Base-by-base conservation (phyloP, 1,140 invertebrate species). In the Latrodectus geometricus region DNA sequence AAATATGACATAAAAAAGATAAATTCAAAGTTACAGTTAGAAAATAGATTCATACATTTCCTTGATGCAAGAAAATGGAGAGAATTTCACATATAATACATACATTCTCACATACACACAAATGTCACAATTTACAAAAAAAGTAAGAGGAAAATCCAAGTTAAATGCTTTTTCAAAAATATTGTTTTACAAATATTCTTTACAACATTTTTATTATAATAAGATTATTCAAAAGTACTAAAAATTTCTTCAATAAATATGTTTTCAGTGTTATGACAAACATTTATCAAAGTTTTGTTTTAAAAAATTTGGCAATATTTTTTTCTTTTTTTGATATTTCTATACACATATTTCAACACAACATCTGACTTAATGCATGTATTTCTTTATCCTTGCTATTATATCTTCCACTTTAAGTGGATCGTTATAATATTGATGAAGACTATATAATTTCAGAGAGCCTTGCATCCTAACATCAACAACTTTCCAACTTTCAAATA, bases 401-500 rank as follows among this genome's bases (percentile, higher is more conserved):
- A 86, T 48, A 56, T 86, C 74, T 56, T 86, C 61, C n/a, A 86
- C 23, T 50, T 61, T 86, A 14, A 35, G 17, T 68, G 48, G 3
- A 72, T 78, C 54, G 69, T 86, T 86, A 61, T 86, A 86, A 78
- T 77, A 72, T 17, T 49, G 75, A 12, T 49, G 74, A 11, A 86
- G 52, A 61, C 74, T 77, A 23, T 86, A 86, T 11, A 77, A 21
- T 70, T 86, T 86, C 49, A 56, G 65, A 54, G 74, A 77, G 15
- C 52, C 68, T 4, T 49, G 49, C 11, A 50, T 56, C 77, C 75
- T 69, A 61, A 73, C 74, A 78, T 49, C 56, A 35, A 86, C 48
- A 20, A 86, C 49, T 70, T 86, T 86, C 83, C 83, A 86, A 56
- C 74, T 86, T 77, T 86, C 83, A 72, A 78, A 86, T 14, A 86